Evolutionary conservation across 2,888 invertebrate genomes (phyloP).

Genomic region (Agonopterix alstromeriana): DNA sequence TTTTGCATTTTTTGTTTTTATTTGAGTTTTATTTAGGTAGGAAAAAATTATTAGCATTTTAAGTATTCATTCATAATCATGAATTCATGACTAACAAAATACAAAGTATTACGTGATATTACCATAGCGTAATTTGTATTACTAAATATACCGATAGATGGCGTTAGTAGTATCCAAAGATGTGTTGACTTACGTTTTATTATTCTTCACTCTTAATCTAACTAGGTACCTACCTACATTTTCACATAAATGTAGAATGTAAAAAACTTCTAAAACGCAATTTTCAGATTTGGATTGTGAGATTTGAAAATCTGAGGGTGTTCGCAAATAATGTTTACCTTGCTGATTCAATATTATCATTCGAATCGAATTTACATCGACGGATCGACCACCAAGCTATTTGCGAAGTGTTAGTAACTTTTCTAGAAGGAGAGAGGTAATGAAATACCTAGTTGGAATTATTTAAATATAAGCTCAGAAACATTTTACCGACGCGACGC

Average conservation of each 20-base stretch:
- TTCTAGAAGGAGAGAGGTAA: no score
- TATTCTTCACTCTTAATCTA: no score
- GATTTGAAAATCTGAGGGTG: not conserved
- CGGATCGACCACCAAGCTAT: no score
- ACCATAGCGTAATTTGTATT: no score
- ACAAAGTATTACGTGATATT: not conserved
- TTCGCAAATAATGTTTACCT: slow-evolving; percentile 1
- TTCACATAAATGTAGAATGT: no score
- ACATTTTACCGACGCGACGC: no score
- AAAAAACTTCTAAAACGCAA: slow-evolving; percentile 6
- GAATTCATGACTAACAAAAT: not conserved
- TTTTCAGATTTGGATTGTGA: not conserved
- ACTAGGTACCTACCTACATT: no score
- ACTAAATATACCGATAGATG: slow-evolving; percentile 17
- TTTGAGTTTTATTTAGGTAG: not conserved
- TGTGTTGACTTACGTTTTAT: not conserved
- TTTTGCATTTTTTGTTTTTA: slow-evolving; percentile 24
- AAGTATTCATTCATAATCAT: not conserved
- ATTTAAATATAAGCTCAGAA: no score
- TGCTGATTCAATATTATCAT: not conserved
- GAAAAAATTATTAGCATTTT: no score
- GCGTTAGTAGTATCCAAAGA: slow-evolving; percentile 12
- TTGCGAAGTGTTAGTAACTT: no score
- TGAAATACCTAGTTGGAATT: no score
- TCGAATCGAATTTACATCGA: no score